Percentiles rank a stretch among this genome's conserved stretches.
phyloP scores from a whole-genome alignment of 2,888 invertebrate species.

The Pocota personata region DNA sequence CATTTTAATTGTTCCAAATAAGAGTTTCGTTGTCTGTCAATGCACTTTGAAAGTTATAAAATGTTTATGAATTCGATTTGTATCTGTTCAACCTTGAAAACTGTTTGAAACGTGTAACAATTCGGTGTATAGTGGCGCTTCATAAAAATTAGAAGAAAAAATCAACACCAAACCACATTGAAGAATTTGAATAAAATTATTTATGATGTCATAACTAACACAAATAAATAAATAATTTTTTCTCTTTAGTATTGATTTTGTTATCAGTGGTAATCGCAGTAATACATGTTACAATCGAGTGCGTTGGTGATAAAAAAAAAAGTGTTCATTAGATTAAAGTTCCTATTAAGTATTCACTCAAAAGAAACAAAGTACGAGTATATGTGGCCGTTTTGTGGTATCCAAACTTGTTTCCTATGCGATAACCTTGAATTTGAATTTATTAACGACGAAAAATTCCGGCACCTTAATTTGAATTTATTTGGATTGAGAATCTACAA shows the following conservation, averaged over 20 bases:
- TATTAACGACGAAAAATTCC: not conserved
- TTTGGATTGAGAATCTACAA: not conserved
- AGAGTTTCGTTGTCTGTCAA: not conserved
- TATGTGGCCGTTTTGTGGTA: constrained; percentile 17
- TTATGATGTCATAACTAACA: constrained; percentile 63
- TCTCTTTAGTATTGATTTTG: constrained; percentile 35
- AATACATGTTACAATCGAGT: constrained; percentile 17
- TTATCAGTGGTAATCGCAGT: constrained; percentile 42
- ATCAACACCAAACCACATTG: constrained; percentile 25
- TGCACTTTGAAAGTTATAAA: constrained; percentile 3
- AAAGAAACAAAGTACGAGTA: not conserved
- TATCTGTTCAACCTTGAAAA: constrained; percentile 18
- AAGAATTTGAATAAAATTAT: constrained; percentile 47
- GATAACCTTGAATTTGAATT: constrained; percentile 32
- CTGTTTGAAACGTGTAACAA: not conserved
- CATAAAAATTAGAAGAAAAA: not conserved
- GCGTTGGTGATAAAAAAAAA: constrained; percentile 11
- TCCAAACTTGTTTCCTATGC: not conserved
- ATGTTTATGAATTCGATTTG: not conserved
- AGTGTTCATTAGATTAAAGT: not conserved
- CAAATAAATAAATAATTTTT: constrained; percentile 19
- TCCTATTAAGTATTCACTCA: not conserved
- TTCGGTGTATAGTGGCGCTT: not conserved
- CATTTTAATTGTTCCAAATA: not conserved
- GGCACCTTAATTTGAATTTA: not conserved